These are phyloP conservation scores for Chionodraco myersi DNA, from an alignment of 2,113 vertebrate genomes.

Conservation along the genomic window DNA sequence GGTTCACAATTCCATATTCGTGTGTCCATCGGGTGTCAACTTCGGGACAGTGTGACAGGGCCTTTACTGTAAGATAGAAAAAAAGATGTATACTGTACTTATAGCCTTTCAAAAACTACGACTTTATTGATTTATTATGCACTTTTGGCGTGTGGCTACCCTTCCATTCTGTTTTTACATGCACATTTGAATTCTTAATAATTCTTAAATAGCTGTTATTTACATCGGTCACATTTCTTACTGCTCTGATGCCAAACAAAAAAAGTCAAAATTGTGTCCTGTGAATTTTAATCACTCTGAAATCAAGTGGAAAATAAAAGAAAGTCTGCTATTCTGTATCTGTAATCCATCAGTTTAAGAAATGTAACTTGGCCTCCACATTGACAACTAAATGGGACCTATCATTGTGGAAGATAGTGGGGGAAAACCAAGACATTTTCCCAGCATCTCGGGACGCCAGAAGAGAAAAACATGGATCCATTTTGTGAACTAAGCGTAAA, in stretches of 20 bases:
- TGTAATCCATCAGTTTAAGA: neutral
- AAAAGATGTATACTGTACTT: no score
- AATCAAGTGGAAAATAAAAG: neutral
- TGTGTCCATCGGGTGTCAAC: no score
- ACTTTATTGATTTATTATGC: no score
- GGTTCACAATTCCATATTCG: no score
- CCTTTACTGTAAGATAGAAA: no score
- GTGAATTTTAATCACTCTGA: slow-evolving; percentile 2
- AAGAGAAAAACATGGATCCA: slow-evolving; percentile 1
- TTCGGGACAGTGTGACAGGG: no score
- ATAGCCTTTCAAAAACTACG: no score
- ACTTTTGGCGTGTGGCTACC: no score
- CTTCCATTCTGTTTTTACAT: no score
- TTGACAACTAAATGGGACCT: neutral
- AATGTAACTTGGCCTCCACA: neutral
- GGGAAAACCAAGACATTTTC: neutral
- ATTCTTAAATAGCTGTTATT: no score
- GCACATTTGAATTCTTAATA: no score
- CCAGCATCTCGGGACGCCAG: neutral
- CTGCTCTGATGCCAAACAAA: neutral
- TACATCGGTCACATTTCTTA: neutral
- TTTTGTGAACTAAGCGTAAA: slow-evolving; percentile 39
- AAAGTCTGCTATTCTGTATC: neutral
- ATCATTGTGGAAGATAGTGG: neutral
- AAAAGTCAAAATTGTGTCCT: neutral